Percentiles rank a stretch among this genome's conserved stretches.
phyloP scores from a whole-genome alignment of 2,888 invertebrate genomes.

The Girardia tigrina region DNA sequence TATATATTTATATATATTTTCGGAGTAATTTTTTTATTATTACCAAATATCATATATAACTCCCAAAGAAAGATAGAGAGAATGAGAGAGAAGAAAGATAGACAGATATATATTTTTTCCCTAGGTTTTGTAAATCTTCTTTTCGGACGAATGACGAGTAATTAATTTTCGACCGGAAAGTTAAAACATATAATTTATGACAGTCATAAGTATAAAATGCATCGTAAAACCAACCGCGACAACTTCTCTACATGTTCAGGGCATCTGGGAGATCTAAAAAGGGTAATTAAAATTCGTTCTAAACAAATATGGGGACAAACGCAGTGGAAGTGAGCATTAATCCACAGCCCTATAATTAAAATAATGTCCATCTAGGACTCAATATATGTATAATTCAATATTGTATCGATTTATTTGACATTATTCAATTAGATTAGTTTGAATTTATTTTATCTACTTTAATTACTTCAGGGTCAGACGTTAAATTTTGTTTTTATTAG shows the following conservation, averaged over 20 bases:
- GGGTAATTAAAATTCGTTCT: slow-evolving; percentile 20
- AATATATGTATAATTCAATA: background rate
- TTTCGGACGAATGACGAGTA: background rate
- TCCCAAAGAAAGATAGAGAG: too few species aligned
- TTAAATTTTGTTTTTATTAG: slow-evolving; percentile 2
- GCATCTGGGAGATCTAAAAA: slow-evolving; percentile 14
- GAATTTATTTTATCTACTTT: background rate
- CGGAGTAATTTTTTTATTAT: too few species aligned
- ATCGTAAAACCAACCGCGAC: slow-evolving; percentile 23
- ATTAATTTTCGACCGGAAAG: slow-evolving; percentile 17
- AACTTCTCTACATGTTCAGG: slow-evolving; percentile 20
- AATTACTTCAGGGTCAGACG: slow-evolving; percentile 2
- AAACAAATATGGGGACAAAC: background rate
- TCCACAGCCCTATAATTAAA: background rate
- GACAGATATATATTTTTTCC: too few species aligned
- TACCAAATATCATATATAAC: too few species aligned
- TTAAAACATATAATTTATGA: slow-evolving; percentile 23
- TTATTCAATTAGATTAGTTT: slow-evolving; percentile 14
- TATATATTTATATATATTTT: too few species aligned
- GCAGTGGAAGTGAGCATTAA: background rate
- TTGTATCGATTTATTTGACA: slow-evolving; percentile 12
- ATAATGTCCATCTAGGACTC: slow-evolving; percentile 4
- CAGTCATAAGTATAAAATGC: slow-evolving; percentile 18
- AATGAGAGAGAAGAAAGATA: too few species aligned
- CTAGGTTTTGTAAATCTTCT: slow-evolving; percentile 19